Evolutionary conservation across 2,113 vertebrate species (phyloP).

Genomic region (Rhinichthys klamathensis): DNA sequence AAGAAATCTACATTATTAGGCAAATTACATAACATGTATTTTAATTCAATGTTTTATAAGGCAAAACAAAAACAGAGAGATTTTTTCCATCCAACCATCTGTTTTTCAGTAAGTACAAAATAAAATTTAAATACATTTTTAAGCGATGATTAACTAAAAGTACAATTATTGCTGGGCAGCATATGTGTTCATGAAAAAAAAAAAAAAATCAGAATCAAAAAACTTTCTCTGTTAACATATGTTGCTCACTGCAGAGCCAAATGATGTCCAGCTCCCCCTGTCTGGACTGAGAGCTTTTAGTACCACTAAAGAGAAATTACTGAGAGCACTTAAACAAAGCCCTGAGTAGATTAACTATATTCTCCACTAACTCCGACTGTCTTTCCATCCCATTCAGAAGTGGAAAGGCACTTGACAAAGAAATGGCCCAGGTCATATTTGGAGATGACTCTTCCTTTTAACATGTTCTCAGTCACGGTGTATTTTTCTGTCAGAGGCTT

Average conservation of each 20-base stretch:
- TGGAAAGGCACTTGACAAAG: conserved; percentile 85
- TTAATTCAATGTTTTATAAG: neutral
- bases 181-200: neutral
- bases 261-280: no score
- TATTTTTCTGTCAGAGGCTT: conserved; percentile 85
- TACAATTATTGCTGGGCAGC: neutral
- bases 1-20: neutral
- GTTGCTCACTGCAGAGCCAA: no score
- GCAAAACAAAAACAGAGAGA: neutral
- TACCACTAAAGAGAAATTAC: neutral
- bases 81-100: neutral
- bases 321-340: neutral
- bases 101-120: neutral
- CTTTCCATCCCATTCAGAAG: conserved; percentile 80
- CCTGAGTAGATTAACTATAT: conserved; percentile 68
- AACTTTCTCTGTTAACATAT: neutral
- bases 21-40: neutral
- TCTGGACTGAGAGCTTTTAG: no score
- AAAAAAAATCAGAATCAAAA: neutral
- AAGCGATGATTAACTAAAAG: neutral
- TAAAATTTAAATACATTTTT: neutral
- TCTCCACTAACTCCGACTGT: conserved; percentile 81
- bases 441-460: conserved; percentile 83
- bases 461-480: conserved; percentile 70
- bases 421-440: conserved; percentile 89